These are phyloP conservation scores for Microplitis demolitor DNA, from an alignment of 1,140 invertebrate genomes.

Conservation along the genomic window DNA sequence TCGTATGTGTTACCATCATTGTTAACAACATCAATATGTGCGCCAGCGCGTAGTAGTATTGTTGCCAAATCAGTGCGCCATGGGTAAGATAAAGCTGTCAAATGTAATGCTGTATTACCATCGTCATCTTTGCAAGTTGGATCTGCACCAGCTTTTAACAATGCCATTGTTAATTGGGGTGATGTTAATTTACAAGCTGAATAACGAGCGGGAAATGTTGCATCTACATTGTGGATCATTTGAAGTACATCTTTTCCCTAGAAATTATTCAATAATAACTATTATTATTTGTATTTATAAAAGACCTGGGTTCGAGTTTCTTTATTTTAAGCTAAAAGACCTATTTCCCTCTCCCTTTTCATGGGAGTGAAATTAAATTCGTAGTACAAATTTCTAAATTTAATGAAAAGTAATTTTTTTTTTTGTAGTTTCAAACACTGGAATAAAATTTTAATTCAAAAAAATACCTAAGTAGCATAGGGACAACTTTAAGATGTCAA, in stretches of 20 bases:
- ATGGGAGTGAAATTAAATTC: no score
- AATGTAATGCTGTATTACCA: slow-evolving; percentile 83
- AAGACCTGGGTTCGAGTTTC: no score
- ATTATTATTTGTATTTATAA: not conserved
- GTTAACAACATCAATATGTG: slow-evolving; percentile 89
- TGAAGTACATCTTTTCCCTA: slow-evolving; percentile 81
- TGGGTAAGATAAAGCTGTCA: slow-evolving; percentile 70
- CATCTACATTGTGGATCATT: slow-evolving; percentile 72
- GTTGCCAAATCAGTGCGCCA: slow-evolving; percentile 71
- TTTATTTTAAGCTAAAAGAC: no score
- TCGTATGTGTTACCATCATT: slow-evolving; percentile 77
- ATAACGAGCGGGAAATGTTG: slow-evolving; percentile 69
- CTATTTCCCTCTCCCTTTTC: no score
- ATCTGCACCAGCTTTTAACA: slow-evolving; percentile 83
- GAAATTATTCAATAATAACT: not conserved
- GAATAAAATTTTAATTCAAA: no score
- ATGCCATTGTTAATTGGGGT: slow-evolving; percentile 72
- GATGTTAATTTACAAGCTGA: slow-evolving; percentile 78
- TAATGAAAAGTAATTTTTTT: no score
- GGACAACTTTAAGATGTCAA: no score
- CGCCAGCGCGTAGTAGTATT: slow-evolving; percentile 75
- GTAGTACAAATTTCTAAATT: no score
- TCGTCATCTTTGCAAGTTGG: slow-evolving; percentile 75
- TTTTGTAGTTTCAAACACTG: no score
- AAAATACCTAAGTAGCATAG: no score